These are phyloP conservation scores for Miichthys miiuy DNA, from an alignment of 2,797 vertebrate genomes.

Conservation along the genomic window DNA sequence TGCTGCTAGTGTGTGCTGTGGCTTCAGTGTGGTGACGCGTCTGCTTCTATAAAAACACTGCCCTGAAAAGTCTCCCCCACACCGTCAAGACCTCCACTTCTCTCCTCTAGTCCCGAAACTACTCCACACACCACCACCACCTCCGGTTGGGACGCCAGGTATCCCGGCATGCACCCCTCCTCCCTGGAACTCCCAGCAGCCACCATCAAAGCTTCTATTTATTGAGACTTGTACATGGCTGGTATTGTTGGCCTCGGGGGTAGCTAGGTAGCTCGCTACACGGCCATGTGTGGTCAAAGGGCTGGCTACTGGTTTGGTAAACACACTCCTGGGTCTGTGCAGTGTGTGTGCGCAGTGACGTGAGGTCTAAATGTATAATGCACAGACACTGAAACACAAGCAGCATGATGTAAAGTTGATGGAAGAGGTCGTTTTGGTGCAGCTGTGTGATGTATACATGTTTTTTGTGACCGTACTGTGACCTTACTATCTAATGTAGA, in stretches of 20 bases:
- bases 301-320: constrained; percentile 65
- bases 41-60: constrained; percentile 84
- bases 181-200: constrained; percentile 79
- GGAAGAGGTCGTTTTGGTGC: constrained; percentile 29
- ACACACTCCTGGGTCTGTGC: constrained; percentile 65
- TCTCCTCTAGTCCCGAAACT: constrained; percentile 56
- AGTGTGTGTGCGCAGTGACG: constrained; percentile 58
- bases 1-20: constrained; percentile 79
- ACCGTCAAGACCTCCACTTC: constrained; percentile 70
- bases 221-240: constrained; percentile 77
- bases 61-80: constrained; percentile 62
- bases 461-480: constrained; percentile 40
- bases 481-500: constrained; percentile 20
- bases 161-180: constrained; percentile 80
- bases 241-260: constrained; percentile 76
- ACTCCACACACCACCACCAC: constrained; percentile 65
- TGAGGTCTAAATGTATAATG: constrained; percentile 55
- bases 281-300: constrained; percentile 79
- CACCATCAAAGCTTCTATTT: constrained; percentile 86
- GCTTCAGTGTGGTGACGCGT: constrained; percentile 81
- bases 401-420: constrained; percentile 47
- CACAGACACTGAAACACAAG: constrained; percentile 43
- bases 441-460: constrained; percentile 27
- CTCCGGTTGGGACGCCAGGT: constrained; percentile 79
- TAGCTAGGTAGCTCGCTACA: constrained; percentile 48